Conservation (phyloP, 2,888 invertebrate genomes). For the Euphydryas editha region DNA sequence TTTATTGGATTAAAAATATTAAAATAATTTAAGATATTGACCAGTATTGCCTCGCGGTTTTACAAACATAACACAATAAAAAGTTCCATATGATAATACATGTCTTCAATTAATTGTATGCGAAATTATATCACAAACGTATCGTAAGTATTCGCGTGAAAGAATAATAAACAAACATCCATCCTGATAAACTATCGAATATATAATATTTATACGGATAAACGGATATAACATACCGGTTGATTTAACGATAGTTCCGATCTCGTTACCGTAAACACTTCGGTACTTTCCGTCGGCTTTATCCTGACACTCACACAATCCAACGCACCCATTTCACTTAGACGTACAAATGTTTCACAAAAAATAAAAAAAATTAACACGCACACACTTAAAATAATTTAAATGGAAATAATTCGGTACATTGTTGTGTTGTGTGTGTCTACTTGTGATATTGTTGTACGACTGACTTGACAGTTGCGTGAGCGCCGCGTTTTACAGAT, state of each 20-base stretch:
- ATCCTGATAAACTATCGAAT: too few species aligned
- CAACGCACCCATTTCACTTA: constrained; percentile 59
- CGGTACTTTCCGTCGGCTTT: constrained; percentile 66
- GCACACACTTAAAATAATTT: constrained; percentile 10
- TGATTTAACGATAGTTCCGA: constrained; percentile 62
- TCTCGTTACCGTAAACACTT: constrained; percentile 64
- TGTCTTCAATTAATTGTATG: too few species aligned
- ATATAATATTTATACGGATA: too few species aligned
- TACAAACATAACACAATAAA: too few species aligned
- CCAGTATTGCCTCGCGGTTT: too few species aligned
- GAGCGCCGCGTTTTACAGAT: constrained; percentile 25
- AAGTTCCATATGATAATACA: too few species aligned
- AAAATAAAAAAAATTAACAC: not conserved
- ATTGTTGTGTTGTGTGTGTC: constrained; percentile 33
- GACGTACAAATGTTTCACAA: constrained; percentile 9
- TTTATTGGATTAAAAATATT: too few species aligned
- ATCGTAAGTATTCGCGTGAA: too few species aligned
- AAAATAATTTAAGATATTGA: too few species aligned
- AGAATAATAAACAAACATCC: too few species aligned
- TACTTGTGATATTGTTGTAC: constrained; percentile 44
- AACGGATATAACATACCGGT: constrained; percentile 14
- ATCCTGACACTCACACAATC: constrained; percentile 67
- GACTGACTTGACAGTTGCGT: constrained; percentile 48
- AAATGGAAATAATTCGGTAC: not conserved
- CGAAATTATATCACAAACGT: too few species aligned